Base-by-base conservation (phyloP, 2,113 vertebrate species). In the Syngnathus typhle region DNA sequence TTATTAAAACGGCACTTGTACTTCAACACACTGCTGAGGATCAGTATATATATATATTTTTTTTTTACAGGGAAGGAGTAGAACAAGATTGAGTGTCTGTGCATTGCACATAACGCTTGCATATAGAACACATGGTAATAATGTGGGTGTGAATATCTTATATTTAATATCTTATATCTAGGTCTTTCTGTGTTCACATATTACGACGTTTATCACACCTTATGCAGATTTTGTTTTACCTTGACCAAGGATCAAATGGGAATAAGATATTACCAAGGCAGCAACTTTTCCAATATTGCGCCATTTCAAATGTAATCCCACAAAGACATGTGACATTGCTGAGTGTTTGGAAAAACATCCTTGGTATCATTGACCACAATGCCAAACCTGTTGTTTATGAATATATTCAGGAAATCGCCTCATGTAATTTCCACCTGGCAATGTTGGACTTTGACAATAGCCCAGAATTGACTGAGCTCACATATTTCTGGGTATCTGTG, bases 1-100 rank as follows among this genome's bases (percentile, higher is more conserved):
- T 94, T 97, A 96, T 96, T 98, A 95, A 94, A 97, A 93, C 94
- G 92, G 94, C 94, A 93, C 94, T 93, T 91, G 92, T 93, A 92
- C 89, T 90, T 92, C 91, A 91, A 90, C 88, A 90, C 88, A 91
- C 91, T 91, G 89, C 93, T 91, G 87, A 88, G 92, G 93, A 93
- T 80, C 90, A 91, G 89, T 90, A 92, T 93, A 92, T 91, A 38
- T 69, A 65, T 89, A 87, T 16, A n/a, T 32, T 58, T 27, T 7
- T 58, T 19, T 16, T 38, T 1, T 60, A 5, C 32, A 37, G 15
- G 16, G 15, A 18, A 36, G 16, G 16, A 19, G 16, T 19, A 51
- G 7, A 38, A 19, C 12, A 16, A 37, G 56, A 37, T 37, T 38
- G 7, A 37, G 36, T 58, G 36, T 59, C 32, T 9, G 27, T 60